These are phyloP conservation scores for Allacma fusca DNA, from an alignment of 2,888 invertebrate species.

Conservation along the genomic window DNA sequence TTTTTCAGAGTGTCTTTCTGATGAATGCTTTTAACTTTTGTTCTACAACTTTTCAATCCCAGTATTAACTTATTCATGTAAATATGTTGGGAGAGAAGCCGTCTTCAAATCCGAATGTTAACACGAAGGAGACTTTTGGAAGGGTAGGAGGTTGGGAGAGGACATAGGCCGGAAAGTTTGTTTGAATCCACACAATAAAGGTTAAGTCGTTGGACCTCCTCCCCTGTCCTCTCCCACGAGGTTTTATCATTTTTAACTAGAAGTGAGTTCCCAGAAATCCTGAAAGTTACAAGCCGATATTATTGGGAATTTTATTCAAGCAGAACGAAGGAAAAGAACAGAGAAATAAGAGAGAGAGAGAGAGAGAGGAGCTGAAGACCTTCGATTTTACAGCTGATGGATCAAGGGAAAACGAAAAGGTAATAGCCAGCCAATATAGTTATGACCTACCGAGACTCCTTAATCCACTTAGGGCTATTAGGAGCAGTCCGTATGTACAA, in stretches of 20 bases:
- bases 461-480: conserved; percentile 1
- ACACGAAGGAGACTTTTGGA: too few species aligned
- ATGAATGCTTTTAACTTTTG: too few species aligned
- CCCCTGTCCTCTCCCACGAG: conserved; percentile 1
- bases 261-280: background rate
- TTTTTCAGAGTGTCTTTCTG: too few species aligned
- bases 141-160: background rate
- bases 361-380: conserved; percentile 7
- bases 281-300: conserved; percentile 21
- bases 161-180: background rate
- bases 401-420: conserved; percentile 23
- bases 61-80: too few species aligned
- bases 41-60: too few species aligned
- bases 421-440: conserved; percentile 19
- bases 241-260: background rate
- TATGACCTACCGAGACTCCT: conserved; percentile 2
- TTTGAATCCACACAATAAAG: background rate
- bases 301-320: conserved; percentile 46
- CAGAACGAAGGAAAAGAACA: conserved; percentile 39
- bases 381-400: conserved; percentile 10
- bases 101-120: too few species aligned
- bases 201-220: background rate
- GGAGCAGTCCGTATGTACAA: background rate
- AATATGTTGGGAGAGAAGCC: too few species aligned
- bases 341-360: background rate